These are phyloP conservation scores for Harpalus rufipes DNA, from an alignment of 2,888 invertebrate species.

Conservation along the genomic window DNA sequence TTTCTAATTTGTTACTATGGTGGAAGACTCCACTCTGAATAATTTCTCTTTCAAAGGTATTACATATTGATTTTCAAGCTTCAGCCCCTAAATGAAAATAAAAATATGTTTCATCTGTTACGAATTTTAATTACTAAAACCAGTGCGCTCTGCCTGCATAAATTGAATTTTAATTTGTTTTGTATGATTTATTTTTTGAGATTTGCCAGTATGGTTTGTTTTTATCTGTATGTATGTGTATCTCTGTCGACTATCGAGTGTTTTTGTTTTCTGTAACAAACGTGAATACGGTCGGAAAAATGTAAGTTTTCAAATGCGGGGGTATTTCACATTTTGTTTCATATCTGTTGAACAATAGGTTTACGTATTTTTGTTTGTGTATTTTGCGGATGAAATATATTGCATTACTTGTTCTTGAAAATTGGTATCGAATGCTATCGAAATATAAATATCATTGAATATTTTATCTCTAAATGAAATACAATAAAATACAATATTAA, in stretches of 20 bases:
- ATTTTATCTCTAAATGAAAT: too few species aligned
- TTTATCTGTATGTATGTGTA: slow-evolving; percentile 10
- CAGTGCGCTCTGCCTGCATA: slow-evolving; percentile 33
- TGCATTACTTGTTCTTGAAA: not conserved
- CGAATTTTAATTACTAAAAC: slow-evolving; percentile 61
- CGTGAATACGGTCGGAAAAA: slow-evolving; percentile 12
- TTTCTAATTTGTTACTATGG: too few species aligned
- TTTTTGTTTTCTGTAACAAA: slow-evolving; percentile 40
- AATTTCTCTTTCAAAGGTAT: too few species aligned
- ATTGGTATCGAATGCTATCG: not conserved
- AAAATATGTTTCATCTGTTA: slow-evolving; percentile 48
- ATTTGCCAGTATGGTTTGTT: slow-evolving; percentile 2
- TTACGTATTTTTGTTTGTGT: slow-evolving; percentile 18
- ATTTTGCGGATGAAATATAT: slow-evolving; percentile 14
- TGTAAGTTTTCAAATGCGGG: slow-evolving; percentile 5
- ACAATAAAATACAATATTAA: too few species aligned
- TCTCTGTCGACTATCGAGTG: slow-evolving; percentile 21
- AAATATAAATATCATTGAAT: too few species aligned
- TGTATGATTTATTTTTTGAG: slow-evolving; percentile 36
- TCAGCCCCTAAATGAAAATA: slow-evolving; percentile 16
- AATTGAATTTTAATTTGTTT: slow-evolving; percentile 64
- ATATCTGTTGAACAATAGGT: slow-evolving; percentile 26
- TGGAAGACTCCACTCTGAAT: too few species aligned
- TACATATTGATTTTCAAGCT: not conserved
- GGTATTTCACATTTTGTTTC: slow-evolving; percentile 18